These are phyloP conservation scores for Phthorimaea operculella DNA, from an alignment of 1,140 invertebrate genomes.

Conservation along the genomic window DNA sequence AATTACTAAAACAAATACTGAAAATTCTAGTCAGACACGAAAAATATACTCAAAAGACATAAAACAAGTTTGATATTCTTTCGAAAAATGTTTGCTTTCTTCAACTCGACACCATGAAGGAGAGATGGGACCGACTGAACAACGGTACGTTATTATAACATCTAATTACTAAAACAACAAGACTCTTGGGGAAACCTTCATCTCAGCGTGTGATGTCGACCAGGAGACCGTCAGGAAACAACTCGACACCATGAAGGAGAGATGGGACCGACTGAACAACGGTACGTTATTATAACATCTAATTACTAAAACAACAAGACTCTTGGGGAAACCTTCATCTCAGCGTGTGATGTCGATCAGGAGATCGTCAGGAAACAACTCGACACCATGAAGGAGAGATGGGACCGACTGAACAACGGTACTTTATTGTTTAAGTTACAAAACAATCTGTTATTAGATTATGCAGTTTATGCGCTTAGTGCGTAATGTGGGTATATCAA, in stretches of 20 bases:
- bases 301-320: no score
- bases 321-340: conserved; percentile 86
- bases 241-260: conserved; percentile 80
- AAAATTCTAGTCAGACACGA: no score
- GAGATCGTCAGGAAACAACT: conserved; percentile 88
- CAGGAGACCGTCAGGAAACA: conserved; percentile 89
- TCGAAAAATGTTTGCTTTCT: no score
- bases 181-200: conserved; percentile 86
- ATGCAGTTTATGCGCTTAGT: no score
- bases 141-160: conserved; percentile 76
- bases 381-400: conserved; percentile 82
- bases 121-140: conserved; percentile 91
- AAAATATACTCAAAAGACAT: no score
- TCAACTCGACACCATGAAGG: conserved; percentile 83
- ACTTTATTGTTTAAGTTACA: no score
- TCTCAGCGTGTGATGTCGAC: conserved; percentile 87
- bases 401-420: conserved; percentile 91
- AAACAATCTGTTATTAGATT: no score
- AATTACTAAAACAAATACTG: no score
- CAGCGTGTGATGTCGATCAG: conserved; percentile 89
- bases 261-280: conserved; percentile 92
- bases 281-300: conserved; percentile 69
- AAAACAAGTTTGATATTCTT: no score
- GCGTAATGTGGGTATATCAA: no score
- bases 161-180: no score